A percentile compares a stretch with the other conserved stretches of the same genome.
These are phyloP conservation scores for Apamea anceps DNA, from an alignment of 2,888 invertebrate species.

Conservation along the genomic window DNA sequence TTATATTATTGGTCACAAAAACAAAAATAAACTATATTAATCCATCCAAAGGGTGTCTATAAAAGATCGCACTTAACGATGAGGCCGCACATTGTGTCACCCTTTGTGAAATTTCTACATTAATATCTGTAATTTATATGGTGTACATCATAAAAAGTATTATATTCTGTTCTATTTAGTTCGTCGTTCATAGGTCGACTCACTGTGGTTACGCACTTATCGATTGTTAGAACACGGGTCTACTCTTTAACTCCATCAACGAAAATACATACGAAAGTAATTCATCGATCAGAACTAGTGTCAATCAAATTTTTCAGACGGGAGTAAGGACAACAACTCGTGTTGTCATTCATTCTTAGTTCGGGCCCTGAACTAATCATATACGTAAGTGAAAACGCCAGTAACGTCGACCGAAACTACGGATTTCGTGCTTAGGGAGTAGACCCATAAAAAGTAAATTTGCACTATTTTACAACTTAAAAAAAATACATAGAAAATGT, in stretches of 20 bases:
- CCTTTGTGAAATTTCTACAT: no score
- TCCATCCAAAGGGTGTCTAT: not conserved
- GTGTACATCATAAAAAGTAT: not conserved
- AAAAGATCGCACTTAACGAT: not conserved
- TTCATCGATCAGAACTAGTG: no score
- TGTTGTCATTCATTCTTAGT: no score
- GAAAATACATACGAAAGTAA: not conserved
- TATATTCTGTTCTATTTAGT: not conserved
- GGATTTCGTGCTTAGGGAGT: no score
- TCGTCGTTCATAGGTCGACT: not conserved
- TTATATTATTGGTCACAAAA: no score
- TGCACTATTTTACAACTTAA: not conserved
- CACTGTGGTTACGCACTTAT: not conserved
- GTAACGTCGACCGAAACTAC: not conserved
- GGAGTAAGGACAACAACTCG: no score
- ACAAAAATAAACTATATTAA: not conserved
- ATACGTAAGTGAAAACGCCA: not conserved
- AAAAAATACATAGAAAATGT: not conserved
- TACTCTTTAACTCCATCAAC: no score
- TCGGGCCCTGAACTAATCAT: no score
- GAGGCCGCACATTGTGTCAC: no score
- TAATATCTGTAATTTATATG: not conserved
- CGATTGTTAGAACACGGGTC: not conserved
- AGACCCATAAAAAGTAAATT: not conserved
- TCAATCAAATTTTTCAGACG: not conserved